phyloP scores from a whole-genome alignment of 2,888 invertebrate genomes.

The Leistus spinibarbis region DNA sequence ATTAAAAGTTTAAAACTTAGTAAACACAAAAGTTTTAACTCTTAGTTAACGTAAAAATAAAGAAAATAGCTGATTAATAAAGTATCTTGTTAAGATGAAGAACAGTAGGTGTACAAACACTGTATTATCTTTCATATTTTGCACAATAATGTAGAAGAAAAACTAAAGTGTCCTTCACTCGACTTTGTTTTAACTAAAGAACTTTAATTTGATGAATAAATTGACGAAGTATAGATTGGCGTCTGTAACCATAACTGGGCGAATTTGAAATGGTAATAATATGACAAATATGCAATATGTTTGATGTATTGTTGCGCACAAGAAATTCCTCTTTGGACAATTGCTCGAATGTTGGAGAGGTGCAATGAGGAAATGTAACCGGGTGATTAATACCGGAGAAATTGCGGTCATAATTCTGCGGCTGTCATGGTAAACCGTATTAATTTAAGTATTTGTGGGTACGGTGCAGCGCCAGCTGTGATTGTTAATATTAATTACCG shows the following conservation, averaged over 20 bases:
- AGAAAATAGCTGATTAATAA: too few species aligned
- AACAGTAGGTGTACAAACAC: too few species aligned
- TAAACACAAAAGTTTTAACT: too few species aligned
- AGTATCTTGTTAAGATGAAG: too few species aligned
- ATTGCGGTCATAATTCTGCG: slow-evolving; percentile 23
- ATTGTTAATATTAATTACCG: slow-evolving; percentile 23
- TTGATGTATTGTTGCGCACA: neutral
- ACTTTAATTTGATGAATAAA: neutral
- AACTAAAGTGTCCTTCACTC: too few species aligned
- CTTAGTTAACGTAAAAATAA: too few species aligned
- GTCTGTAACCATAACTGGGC: neutral
- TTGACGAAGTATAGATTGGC: neutral
- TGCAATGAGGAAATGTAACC: neutral
- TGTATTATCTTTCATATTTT: too few species aligned
- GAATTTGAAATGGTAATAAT: neutral
- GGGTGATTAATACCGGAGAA: slow-evolving; percentile 23
- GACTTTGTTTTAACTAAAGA: too few species aligned
- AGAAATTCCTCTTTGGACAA: neutral
- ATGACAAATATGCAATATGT: neutral
- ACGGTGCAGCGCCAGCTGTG: slow-evolving; percentile 16
- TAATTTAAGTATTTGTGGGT: slow-evolving; percentile 26
- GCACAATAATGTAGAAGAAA: too few species aligned
- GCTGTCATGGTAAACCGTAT: slow-evolving; percentile 16
- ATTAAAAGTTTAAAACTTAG: too few species aligned
- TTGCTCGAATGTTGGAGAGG: neutral